These are phyloP conservation scores for Incurvaria masculella DNA, from an alignment of 2,888 invertebrate genomes.

Conservation along the genomic window DNA sequence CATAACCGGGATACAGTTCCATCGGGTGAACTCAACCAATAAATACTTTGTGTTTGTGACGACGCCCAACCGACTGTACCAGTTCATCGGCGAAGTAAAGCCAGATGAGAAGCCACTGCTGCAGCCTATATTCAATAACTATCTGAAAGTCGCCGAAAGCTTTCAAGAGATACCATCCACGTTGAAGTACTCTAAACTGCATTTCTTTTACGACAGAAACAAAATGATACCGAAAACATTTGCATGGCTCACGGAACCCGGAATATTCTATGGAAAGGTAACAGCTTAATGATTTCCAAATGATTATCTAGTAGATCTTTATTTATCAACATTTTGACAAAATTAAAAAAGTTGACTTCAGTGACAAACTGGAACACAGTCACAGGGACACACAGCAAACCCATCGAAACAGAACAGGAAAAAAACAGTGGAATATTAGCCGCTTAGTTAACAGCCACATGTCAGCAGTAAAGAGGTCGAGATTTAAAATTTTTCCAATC, in stretches of 20 bases:
- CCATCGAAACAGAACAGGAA: too few relatives aligned
- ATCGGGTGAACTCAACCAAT: slow-evolving; percentile 66
- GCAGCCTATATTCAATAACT: slow-evolving; percentile 74
- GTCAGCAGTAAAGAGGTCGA: too few relatives aligned
- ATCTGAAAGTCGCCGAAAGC: slow-evolving; percentile 68
- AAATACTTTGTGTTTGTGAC: slow-evolving; percentile 82
- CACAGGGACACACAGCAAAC: too few relatives aligned
- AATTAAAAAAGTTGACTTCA: too few relatives aligned
- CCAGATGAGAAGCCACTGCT: slow-evolving; percentile 77
- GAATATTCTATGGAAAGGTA: slow-evolving; percentile 78
- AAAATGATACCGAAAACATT: slow-evolving; percentile 70
- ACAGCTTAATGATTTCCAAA: slow-evolving; percentile 10
- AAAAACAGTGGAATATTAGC: too few relatives aligned
- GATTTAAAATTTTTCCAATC: too few relatives aligned
- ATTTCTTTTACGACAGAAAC: slow-evolving; percentile 69
- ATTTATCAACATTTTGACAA: too few relatives aligned
- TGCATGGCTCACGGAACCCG: slow-evolving; percentile 86
- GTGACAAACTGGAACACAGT: too few relatives aligned
- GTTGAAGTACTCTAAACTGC: slow-evolving; percentile 73
- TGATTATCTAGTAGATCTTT: neutral
- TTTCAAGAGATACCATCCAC: slow-evolving; percentile 72
- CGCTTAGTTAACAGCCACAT: too few relatives aligned
- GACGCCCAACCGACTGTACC: slow-evolving; percentile 81
- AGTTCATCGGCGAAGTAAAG: slow-evolving; percentile 77
- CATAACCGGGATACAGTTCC: slow-evolving; percentile 86